Conservation (phyloP, 2,113 vertebrate genomes). For the Typhlomys cinereus region DNA sequence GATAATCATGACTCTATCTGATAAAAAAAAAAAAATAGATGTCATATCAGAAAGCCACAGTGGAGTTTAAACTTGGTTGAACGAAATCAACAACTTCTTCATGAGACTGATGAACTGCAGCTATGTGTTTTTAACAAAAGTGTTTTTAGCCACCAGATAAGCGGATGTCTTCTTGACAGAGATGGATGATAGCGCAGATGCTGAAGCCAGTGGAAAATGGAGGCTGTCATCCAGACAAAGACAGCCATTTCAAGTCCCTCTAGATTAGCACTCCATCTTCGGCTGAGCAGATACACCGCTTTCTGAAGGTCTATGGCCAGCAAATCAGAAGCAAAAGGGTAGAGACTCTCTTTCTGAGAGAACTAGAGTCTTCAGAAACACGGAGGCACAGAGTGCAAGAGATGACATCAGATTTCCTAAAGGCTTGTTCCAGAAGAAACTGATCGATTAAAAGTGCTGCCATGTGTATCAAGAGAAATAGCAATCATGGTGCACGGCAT, state of each 20-base stretch:
- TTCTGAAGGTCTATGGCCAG: conserved; percentile 76
- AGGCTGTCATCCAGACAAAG: conserved; percentile 87
- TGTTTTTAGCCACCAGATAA: conserved; percentile 82
- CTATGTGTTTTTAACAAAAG: conserved; percentile 81
- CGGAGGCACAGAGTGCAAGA: neutral
- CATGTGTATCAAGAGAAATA: neutral
- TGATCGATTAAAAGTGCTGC: neutral
- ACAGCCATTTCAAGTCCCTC: conserved; percentile 84
- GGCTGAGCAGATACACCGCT: conserved; percentile 79
- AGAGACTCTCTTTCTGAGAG: conserved; percentile 49
- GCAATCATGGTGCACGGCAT: neutral
- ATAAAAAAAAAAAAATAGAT: conserved; percentile 80
- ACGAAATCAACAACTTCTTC: conserved; percentile 78
- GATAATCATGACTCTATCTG: conserved; percentile 72
- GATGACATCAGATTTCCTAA: neutral
- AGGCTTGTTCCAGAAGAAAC: neutral
- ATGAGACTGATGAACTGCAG: conserved; percentile 72
- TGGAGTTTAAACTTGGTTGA: conserved; percentile 71
- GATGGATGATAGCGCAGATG: conserved; percentile 80
- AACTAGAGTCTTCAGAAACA: conserved; percentile 24
- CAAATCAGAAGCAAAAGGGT: conserved; percentile 76
- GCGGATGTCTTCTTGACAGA: conserved; percentile 82
- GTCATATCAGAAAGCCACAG: conserved; percentile 69
- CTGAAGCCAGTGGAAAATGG: conserved; percentile 84
- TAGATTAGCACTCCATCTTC: conserved; percentile 83